Evolutionary conservation across 2,113 vertebrate species (phyloP), one percentile per base, ranked within the genome.

Genomic region (Tichodroma muraria): DNA sequence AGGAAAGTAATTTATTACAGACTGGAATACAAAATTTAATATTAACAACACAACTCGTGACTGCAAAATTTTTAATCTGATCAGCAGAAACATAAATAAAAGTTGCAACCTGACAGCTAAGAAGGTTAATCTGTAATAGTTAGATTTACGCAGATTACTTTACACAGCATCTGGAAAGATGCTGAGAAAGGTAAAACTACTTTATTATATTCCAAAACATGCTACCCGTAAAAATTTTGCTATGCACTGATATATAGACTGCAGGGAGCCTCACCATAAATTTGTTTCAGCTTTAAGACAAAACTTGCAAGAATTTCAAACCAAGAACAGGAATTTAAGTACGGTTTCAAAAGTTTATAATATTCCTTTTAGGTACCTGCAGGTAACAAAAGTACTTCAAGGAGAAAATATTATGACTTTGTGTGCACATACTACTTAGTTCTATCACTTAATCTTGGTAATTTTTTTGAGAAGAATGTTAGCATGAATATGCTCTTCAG

Each of bases 21-120:
- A 95, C 97, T 78, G n/a, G 97, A 98, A 98, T 85, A 93, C 89
- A 71, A 96, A 97, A 98, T 97, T 96, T 97, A 98, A 95, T 97
- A 98, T 97, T 96, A 98, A 95, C 87, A 70, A 92, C 91, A 92
- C 92, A 97, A 96, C 92, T 89, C 84, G 85, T 94, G 96, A 97
- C 96, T 97, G 96, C 97, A 96, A 89, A 81, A 93, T 94, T 97
- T 96, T 94, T 97, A 98, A 98, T 98, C 91, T 97, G 93, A 97
- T 97, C 95, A 97, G 92, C 38, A 13, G 69, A 93, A 96, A 90
- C 92, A 97, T 96, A 97, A 97, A 96, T 95, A 97, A 96, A 96
- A 95, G 88, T 96, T 97, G 97, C 90, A 95, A 57, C 90, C 78
- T 94, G 94, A 97, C 97, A 97, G 93, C 96, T 89, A 83, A 68